Conservation (phyloP, 2,113 vertebrate genomes). For the Ochotona curzoniae region DNA sequence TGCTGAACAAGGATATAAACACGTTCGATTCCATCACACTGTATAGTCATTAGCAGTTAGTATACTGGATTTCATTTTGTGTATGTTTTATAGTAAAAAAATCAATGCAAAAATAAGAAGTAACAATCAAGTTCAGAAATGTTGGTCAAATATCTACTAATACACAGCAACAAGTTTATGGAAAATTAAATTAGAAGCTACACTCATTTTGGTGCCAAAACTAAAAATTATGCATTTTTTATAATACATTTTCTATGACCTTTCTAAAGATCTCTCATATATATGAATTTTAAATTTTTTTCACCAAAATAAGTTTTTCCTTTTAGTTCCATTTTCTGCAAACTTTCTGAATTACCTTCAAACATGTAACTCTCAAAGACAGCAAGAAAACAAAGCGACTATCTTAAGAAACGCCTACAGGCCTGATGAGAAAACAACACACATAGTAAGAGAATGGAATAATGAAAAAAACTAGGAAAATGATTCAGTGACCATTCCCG, state of each 20-base stretch:
- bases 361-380: neutral
- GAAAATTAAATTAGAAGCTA: no score
- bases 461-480: neutral
- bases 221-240: no score
- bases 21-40: neutral
- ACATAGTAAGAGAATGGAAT: conserved; percentile 2
- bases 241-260: no score
- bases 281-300: no score
- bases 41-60: neutral
- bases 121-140: conserved; percentile 39
- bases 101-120: neutral
- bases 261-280: no score
- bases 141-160: neutral
- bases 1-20: neutral
- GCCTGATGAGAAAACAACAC: neutral
- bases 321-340: no score
- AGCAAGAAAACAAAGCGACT: neutral
- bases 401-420: neutral
- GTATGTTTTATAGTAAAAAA: neutral
- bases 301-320: no score
- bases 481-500: neutral
- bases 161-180: neutral
- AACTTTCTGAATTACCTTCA: no score
- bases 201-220: no score
- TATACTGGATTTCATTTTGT: neutral